Conservation (phyloP, 1,140 invertebrate genomes). For the Reticulitermes speratus region DNA sequence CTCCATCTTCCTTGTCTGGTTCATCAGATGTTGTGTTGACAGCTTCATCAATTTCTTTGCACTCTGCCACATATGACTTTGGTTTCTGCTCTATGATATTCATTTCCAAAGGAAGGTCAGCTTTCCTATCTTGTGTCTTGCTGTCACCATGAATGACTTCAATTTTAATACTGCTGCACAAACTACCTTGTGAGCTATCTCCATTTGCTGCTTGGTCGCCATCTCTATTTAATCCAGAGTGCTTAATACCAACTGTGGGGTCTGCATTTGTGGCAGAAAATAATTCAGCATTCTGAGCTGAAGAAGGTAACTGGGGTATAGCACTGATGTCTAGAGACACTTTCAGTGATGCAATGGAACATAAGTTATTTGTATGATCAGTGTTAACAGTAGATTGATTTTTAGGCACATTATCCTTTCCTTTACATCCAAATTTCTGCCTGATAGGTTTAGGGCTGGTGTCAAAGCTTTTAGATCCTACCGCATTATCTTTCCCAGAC, state of each 20-base stretch:
- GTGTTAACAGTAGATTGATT: neutral
- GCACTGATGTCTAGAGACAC: neutral
- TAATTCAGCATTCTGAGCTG: neutral
- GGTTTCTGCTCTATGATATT: neutral
- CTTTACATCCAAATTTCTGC: neutral
- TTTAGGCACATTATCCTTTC: neutral
- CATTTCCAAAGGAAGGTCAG: neutral
- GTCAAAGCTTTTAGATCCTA: neutral
- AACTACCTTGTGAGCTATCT: neutral
- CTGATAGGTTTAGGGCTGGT: neutral
- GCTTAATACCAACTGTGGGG: neutral
- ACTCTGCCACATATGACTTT: neutral
- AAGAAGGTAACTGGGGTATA: neutral
- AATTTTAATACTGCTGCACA: neutral
- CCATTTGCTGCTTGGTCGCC: neutral
- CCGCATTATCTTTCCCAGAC: neutral
- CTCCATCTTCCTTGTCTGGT: constrained; percentile 13
- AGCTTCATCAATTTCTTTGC: neutral
- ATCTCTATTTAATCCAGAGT: neutral
- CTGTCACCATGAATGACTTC: neutral
- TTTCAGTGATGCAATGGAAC: too few relatives aligned
- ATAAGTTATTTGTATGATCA: neutral
- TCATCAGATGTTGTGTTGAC: neutral
- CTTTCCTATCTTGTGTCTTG: neutral
- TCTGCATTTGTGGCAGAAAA: neutral